Conservation (phyloP, 2,888 invertebrate genomes). For the Helobdella robusta region DNA sequence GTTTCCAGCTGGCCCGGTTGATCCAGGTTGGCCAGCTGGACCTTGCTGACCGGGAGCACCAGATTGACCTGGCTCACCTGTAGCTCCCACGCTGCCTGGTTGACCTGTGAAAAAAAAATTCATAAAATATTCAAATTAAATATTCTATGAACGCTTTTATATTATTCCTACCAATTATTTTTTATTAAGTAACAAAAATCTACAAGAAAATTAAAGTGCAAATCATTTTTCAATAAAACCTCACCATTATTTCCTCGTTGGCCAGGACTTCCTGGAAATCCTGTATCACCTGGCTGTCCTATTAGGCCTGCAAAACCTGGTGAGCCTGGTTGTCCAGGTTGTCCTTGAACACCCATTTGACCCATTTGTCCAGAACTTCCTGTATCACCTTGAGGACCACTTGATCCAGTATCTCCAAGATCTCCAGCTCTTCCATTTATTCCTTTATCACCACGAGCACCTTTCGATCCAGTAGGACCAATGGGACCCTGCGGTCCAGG, state of each 20-base stretch:
- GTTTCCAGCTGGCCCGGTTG: constrained; percentile 28
- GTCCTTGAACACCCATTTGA: constrained; percentile 19
- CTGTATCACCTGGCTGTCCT: constrained; percentile 29
- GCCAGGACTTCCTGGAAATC: not conserved
- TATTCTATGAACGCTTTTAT: too few relatives aligned
- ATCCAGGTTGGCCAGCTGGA: constrained; percentile 27
- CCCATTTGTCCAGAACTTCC: constrained; percentile 31
- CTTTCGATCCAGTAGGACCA: constrained; percentile 30
- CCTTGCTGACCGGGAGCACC: constrained; percentile 15
- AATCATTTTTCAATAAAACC: constrained; percentile 9
- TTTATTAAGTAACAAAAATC: not conserved
- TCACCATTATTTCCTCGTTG: not conserved
- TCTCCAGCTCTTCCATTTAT: constrained; percentile 25
- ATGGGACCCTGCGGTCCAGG: constrained; percentile 28
- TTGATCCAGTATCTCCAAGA: constrained; percentile 28
- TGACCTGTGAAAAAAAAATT: too few relatives aligned
- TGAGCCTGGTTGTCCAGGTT: constrained; percentile 27
- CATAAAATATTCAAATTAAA: too few relatives aligned
- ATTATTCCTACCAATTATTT: not conserved
- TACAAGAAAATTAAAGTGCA: constrained; percentile 18
- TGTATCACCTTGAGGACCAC: constrained; percentile 32
- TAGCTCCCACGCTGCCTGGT: not conserved
- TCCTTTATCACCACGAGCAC: constrained; percentile 28
- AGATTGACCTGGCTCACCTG: constrained; percentile 12
- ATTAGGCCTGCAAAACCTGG: constrained; percentile 28